Evolutionary conservation across 1,140 invertebrate genomes (phyloP).

Genomic region (Paralvinella palmiformis): DNA sequence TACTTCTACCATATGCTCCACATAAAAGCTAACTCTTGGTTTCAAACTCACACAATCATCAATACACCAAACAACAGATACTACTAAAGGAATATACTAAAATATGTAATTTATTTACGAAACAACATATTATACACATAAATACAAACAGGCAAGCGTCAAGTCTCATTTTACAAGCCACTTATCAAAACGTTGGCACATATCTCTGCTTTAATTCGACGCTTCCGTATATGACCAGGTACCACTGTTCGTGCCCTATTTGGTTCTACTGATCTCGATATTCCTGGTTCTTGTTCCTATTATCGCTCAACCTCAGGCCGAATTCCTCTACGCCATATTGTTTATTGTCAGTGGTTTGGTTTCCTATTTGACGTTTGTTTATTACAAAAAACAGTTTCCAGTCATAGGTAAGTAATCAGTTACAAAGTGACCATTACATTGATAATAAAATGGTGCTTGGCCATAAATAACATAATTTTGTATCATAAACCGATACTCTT

Average conservation of each 20-base stretch:
- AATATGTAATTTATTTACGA: too few relatives aligned
- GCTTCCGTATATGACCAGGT: too few relatives aligned
- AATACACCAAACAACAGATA: too few relatives aligned
- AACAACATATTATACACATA: too few relatives aligned
- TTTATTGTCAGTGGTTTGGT: slow-evolving; percentile 66
- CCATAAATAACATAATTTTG: neutral
- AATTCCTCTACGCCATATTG: slow-evolving; percentile 69
- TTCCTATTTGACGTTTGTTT: slow-evolving; percentile 74
- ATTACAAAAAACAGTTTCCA: slow-evolving; percentile 55
- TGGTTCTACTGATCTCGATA: slow-evolving; percentile 66
- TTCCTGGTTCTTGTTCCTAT: slow-evolving; percentile 76
- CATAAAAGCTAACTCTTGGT: too few relatives aligned
- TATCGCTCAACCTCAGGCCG: slow-evolving; percentile 65
- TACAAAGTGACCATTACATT: slow-evolving; percentile 11
- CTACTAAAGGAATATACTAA: too few relatives aligned
- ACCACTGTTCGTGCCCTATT: slow-evolving; percentile 66
- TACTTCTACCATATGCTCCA: too few relatives aligned
- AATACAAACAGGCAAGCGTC: too few relatives aligned
- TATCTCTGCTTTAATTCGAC: too few relatives aligned
- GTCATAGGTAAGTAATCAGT: slow-evolving; percentile 45
- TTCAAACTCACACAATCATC: too few relatives aligned
- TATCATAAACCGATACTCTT: neutral
- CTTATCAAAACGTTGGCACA: too few relatives aligned
- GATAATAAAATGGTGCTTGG: neutral
- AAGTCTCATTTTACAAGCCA: too few relatives aligned